Conservation (phyloP, 2,888 invertebrate genomes). For the Lysandra bellargus region DNA sequence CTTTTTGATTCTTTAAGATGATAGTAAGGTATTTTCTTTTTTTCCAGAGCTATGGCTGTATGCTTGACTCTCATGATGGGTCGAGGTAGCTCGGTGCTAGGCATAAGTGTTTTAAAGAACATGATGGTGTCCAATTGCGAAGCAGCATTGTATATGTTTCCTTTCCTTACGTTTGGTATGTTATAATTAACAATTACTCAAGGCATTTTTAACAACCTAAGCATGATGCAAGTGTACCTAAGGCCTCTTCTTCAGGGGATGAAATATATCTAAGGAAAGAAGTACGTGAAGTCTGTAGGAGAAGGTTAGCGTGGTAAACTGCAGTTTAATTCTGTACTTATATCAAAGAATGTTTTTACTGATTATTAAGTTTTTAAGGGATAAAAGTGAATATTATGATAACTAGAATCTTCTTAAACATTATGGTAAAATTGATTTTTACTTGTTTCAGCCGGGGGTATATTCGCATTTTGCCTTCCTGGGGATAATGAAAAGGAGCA, state of each 20-base stretch:
- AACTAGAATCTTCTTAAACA: too few species aligned
- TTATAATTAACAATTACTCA: constrained; percentile 31
- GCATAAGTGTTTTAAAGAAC: constrained; percentile 81
- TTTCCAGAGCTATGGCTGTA: constrained; percentile 81
- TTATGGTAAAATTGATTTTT: background rate
- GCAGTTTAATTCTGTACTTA: too few species aligned
- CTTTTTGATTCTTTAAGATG: too few species aligned
- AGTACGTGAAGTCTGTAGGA: too few species aligned
- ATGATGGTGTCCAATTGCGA: constrained; percentile 81
- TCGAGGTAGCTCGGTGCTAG: constrained; percentile 81
- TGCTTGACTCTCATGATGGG: constrained; percentile 83
- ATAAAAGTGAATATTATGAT: too few species aligned
- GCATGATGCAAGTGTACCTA: too few species aligned
- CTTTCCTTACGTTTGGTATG: constrained; percentile 68
- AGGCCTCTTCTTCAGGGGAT: too few species aligned
- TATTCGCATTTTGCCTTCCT: background rate
- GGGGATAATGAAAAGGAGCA: background rate
- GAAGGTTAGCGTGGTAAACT: too few species aligned
- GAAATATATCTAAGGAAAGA: too few species aligned
- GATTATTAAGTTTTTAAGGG: too few species aligned
- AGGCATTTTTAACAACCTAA: too few species aligned
- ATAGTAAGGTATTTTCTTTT: background rate
- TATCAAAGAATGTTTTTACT: too few species aligned
- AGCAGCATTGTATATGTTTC: constrained; percentile 81
- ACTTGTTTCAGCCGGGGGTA: constrained; percentile 9